A percentile compares a stretch with the other conserved stretches of the same genome.
Conservation (phyloP, 2,113 vertebrate genomes). For the Sebastes fasciatus region DNA sequence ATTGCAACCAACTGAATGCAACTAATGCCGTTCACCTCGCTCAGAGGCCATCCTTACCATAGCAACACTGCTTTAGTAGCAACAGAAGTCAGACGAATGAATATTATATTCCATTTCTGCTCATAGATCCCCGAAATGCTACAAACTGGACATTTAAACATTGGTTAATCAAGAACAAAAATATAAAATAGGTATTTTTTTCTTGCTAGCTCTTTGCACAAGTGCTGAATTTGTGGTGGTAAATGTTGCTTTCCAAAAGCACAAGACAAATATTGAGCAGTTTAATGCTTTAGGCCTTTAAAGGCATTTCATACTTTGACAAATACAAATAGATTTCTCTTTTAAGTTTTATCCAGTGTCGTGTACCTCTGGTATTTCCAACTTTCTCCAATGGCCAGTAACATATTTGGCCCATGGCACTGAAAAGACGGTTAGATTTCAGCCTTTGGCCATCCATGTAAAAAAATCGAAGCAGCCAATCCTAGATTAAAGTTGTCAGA, state of each 20-base stretch:
- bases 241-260: background rate
- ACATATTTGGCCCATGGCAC: conserved; percentile 55
- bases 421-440: conserved; percentile 20
- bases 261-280: background rate
- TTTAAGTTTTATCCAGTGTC: conserved; percentile 18
- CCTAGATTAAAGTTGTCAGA: conserved; percentile 79
- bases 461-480: conserved; percentile 42
- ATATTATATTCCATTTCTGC: too few species aligned
- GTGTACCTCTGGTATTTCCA: conserved; percentile 19
- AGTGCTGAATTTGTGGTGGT: background rate
- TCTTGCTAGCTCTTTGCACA: too few species aligned
- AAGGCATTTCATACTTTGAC: background rate
- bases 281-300: background rate
- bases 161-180: background rate
- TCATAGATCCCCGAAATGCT: too few species aligned
- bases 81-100: too few species aligned
- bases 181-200: background rate
- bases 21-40: too few species aligned
- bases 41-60: too few species aligned
- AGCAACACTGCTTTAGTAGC: too few species aligned
- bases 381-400: background rate
- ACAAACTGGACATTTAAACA: background rate
- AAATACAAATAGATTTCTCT: conserved; percentile 14
- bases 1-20: too few species aligned
- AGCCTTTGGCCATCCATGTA: conserved; percentile 48